Conservation (phyloP, 2,888 invertebrate species). For the Synanthedon andrenaeformis region DNA sequence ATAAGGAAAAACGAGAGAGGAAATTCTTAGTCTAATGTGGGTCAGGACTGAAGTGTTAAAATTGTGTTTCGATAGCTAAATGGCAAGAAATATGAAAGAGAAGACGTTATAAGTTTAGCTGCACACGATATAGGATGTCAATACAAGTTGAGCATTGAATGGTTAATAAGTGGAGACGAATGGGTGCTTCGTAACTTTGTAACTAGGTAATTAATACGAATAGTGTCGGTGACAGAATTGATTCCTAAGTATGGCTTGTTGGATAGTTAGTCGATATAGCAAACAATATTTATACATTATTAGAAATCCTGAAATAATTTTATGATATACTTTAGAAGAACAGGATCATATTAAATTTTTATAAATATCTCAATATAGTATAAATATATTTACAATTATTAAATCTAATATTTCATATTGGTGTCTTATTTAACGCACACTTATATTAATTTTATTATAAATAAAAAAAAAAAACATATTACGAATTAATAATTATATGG, state of each 20-base stretch:
- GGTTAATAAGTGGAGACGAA: too few species aligned
- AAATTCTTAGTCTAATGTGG: too few species aligned
- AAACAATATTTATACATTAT: constrained; percentile 1
- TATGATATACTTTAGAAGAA: constrained; percentile 61
- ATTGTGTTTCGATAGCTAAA: too few species aligned
- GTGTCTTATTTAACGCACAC: constrained; percentile 68
- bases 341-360: constrained; percentile 66
- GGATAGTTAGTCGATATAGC: constrained; percentile 1
- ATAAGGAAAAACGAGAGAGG: too few species aligned
- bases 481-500: constrained; percentile 62
- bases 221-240: neutral
- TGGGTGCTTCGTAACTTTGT: neutral
- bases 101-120: too few species aligned
- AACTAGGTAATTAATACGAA: constrained; percentile 6
- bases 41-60: too few species aligned
- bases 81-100: too few species aligned
- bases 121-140: too few species aligned
- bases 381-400: constrained; percentile 69
- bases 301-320: constrained; percentile 34
- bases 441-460: constrained; percentile 44
- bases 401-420: constrained; percentile 61
- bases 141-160: too few species aligned
- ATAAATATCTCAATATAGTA: constrained; percentile 68
- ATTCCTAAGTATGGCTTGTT: neutral
- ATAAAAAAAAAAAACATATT: constrained; percentile 44